Evolutionary conservation across 37 sponge, comb jelly and placozoan species (phyloP).

Genomic region (Eunapius fragilis): DNA sequence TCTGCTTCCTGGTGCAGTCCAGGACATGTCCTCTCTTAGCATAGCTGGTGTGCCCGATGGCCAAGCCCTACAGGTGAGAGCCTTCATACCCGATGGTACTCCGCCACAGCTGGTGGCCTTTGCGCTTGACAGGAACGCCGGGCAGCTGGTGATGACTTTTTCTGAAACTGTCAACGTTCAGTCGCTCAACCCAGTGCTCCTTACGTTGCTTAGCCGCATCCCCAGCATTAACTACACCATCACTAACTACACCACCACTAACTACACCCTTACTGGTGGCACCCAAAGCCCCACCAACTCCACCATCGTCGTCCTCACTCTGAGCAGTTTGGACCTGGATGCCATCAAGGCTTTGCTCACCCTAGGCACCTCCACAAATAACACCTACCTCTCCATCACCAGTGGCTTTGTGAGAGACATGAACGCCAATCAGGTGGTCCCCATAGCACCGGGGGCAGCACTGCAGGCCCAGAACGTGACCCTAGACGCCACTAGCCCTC

Average conservation of each 20-base stretch:
- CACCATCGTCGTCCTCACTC: slow-evolving; percentile 69
- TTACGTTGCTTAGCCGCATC: slow-evolving; percentile 47
- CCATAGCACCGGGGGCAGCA: slow-evolving; percentile 24
- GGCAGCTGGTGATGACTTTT: slow-evolving; percentile 59
- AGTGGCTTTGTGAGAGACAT: slow-evolving; percentile 68
- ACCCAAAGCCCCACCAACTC: slow-evolving; percentile 50
- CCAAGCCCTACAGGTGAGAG: slow-evolving; percentile 36
- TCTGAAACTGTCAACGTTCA: slow-evolving; percentile 75
- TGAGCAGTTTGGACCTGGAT: slow-evolving; percentile 65
- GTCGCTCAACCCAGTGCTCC: slow-evolving; percentile 51
- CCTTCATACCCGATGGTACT: slow-evolving; percentile 43
- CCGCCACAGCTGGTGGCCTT: slow-evolving; percentile 57
- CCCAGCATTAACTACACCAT: not conserved
- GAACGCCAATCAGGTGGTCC: slow-evolving; percentile 46
- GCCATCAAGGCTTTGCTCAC: slow-evolving; percentile 49
- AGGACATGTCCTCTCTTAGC: slow-evolving; percentile 64
- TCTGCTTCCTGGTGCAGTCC: slow-evolving; percentile 16
- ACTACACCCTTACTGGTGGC: slow-evolving; percentile 65
- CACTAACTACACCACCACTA: not conserved
- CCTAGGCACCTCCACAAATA: slow-evolving; percentile 46
- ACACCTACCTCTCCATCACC: slow-evolving; percentile 58
- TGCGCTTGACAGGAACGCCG: slow-evolving; percentile 72
- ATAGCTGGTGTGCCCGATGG: slow-evolving; percentile 44
- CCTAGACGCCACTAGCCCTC: slow-evolving; percentile 70
- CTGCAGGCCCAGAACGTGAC: slow-evolving; percentile 46